phyloP scores from a whole-genome alignment of 2,113 vertebrate genomes.

The Diglossa brunneiventris region DNA sequence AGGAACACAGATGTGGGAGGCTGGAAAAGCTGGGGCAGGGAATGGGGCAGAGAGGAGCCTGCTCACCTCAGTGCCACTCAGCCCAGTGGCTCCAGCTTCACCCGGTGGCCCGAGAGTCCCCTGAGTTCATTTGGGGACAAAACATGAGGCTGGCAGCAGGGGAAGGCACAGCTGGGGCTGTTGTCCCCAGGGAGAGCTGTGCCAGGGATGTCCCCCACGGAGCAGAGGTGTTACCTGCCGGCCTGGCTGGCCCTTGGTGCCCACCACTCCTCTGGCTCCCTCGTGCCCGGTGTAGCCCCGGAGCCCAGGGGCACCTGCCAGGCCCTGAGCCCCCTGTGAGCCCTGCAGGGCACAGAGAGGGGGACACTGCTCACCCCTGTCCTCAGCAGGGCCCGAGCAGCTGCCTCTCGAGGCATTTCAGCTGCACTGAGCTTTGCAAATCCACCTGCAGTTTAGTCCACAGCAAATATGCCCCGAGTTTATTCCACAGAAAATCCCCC shows the following conservation, averaged over 20 bases:
- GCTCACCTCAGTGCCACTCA: slow-evolving; percentile 76
- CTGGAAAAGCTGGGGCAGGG: not conserved
- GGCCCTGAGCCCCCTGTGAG: slow-evolving; percentile 37
- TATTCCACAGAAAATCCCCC: not conserved
- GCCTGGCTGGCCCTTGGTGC: slow-evolving; percentile 76
- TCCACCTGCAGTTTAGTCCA: fast-evolving
- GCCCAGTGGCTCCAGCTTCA: slow-evolving; percentile 69
- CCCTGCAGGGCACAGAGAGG: not conserved
- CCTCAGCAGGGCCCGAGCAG: not conserved
- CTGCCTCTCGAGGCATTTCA: fast-evolving
- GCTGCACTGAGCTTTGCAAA: not conserved
- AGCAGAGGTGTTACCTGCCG: slow-evolving; percentile 62
- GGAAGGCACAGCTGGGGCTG: not conserved
- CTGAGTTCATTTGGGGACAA: slow-evolving; percentile 60
- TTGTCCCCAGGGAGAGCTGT: not conserved
- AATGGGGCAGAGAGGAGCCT: not conserved
- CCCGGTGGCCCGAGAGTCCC: slow-evolving; percentile 76
- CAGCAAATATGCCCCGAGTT: not conserved
- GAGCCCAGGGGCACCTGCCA: slow-evolving; percentile 65
- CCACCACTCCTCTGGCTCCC: slow-evolving; percentile 73
- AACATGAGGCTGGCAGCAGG: not conserved
- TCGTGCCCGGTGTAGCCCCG: slow-evolving; percentile 64
- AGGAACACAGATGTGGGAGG: not conserved
- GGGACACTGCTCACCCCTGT: not conserved
- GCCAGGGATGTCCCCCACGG: fast-evolving